phyloP scores from a whole-genome alignment of 2,797 vertebrate genomes.

The Bovichtus variegatus region DNA sequence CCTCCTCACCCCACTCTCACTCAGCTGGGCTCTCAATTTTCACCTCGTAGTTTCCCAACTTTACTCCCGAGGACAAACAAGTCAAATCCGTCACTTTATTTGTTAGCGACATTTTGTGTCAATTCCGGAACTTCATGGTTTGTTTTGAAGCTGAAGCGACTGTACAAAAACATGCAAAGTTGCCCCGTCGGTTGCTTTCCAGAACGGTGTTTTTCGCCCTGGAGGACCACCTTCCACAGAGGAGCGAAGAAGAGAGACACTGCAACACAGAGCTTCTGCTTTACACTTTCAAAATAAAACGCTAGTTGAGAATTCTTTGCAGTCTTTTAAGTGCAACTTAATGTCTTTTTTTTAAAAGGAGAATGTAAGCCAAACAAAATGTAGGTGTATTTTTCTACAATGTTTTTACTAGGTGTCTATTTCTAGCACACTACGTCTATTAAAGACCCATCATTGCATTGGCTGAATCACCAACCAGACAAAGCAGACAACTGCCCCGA shows the following conservation, averaged over 20 bases:
- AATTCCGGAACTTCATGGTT: background rate
- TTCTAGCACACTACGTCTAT: background rate
- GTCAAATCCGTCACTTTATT: background rate
- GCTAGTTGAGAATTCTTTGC: fast-evolving
- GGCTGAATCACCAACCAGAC: background rate
- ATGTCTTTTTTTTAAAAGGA: no score
- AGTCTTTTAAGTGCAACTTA: background rate
- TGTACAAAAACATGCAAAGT: conserved; percentile 24
- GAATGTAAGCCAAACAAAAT: background rate
- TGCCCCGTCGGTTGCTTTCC: conserved; percentile 49
- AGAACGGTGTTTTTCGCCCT: conserved; percentile 76
- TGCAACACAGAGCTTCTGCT: conserved; percentile 11
- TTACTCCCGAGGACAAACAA: conserved; percentile 55
- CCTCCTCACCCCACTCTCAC: conserved; percentile 85
- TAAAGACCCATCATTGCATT: no score
- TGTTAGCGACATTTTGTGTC: background rate
- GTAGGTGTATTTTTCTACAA: background rate
- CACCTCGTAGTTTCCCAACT: conserved; percentile 73
- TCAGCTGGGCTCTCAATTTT: conserved; percentile 86
- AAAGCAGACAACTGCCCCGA: no score
- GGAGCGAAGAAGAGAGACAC: background rate
- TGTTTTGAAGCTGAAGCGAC: background rate
- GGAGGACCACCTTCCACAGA: conserved; percentile 77
- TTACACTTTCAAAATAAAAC: conserved; percentile 60
- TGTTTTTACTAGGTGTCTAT: no score